phyloP scores from a whole-genome alignment of 2,797 vertebrate genomes.

The Darevskia mixta region DNA sequence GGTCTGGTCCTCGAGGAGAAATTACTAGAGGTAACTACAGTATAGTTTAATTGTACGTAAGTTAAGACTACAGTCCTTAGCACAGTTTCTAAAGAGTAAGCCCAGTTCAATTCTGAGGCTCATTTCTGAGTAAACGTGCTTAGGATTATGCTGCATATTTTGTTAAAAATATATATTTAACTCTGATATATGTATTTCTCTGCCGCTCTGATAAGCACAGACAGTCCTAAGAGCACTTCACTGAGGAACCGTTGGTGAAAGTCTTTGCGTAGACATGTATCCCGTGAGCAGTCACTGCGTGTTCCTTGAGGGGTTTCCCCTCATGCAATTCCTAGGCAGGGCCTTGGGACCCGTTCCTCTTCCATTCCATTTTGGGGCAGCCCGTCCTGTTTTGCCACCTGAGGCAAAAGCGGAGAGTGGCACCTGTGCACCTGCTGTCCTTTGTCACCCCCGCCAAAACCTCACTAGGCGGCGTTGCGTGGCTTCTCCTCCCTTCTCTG shows the following conservation, averaged over 20 bases:
- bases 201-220: background rate
- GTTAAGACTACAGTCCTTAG: background rate
- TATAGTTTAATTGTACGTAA: background rate
- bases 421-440: too few species aligned
- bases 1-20: constrained; percentile 29
- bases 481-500: too few species aligned
- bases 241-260: background rate
- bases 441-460: too few species aligned
- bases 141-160: background rate
- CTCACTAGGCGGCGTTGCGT: too few species aligned
- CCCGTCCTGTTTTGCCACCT: too few species aligned
- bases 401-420: too few species aligned
- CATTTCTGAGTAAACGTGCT: background rate
- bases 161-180: background rate
- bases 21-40: constrained; percentile 42
- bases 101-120: background rate
- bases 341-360: too few species aligned
- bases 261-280: too few species aligned
- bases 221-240: background rate
- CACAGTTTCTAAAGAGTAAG: background rate
- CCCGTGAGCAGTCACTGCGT: too few species aligned
- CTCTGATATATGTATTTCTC: background rate
- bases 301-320: too few species aligned
- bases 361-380: too few species aligned
- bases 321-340: too few species aligned